Percentiles rank a stretch among this genome's conserved stretches.
Evolutionary conservation across 2,888 invertebrate genomes (phyloP).

Genomic region (Chironomus riparius): DNA sequence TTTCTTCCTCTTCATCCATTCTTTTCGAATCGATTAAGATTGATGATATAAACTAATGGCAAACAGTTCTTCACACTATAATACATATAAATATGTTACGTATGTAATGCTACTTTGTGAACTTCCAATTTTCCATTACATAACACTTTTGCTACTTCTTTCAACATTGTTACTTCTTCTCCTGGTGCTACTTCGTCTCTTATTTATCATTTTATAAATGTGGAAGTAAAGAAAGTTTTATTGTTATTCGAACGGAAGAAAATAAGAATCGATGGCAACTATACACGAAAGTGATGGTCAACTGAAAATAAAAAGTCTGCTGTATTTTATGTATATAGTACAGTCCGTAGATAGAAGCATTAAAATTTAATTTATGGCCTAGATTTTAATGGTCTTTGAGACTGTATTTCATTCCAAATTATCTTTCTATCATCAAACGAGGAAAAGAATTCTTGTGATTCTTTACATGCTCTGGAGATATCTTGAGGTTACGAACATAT

Average conservation of each 20-base stretch:
- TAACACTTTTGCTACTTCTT: background rate
- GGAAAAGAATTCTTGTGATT: background rate
- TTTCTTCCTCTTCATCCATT: background rate
- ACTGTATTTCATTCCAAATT: no score
- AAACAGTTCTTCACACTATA: background rate
- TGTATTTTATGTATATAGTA: background rate
- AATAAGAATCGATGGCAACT: background rate
- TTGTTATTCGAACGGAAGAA: background rate
- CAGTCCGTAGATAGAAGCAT: background rate
- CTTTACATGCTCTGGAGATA: background rate
- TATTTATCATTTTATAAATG: background rate
- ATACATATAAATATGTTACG: no score
- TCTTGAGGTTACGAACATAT: no score
- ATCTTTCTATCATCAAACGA: no score
- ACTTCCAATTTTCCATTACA: background rate
- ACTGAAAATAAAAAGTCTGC: background rate
- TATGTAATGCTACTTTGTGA: no score
- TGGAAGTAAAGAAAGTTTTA: background rate
- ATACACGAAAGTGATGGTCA: background rate
- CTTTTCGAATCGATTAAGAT: conserved; percentile 2
- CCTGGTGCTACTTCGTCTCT: background rate
- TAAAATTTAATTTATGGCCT: background rate
- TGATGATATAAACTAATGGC: conserved; percentile 6
- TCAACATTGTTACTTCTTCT: background rate
- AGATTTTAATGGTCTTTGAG: background rate